Base-by-base conservation (phyloP, 2,797 vertebrate genomes). In the Sylvia borin region DNA sequence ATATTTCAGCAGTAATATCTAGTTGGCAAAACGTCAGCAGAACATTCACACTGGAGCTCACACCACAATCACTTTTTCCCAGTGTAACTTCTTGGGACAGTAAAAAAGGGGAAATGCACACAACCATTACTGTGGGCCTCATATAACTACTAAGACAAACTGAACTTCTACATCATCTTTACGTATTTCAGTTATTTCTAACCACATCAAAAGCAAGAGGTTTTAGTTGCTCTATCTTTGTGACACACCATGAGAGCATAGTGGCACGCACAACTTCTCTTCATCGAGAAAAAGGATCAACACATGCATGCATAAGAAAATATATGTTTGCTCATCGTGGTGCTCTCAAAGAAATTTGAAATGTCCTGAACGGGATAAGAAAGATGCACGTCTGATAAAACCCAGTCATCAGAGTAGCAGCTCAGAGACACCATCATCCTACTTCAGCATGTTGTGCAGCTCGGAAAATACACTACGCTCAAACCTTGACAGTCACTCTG, bases 381-480 rank as follows among this genome's bases (percentile, higher is more conserved):
- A 29, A 20, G 5, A 29, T 18, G 19, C 36, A 22, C 2, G 10
- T 24, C 6, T 20, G 27, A 15, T 8, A 54, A n/a, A 15, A 29
- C 13, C 15, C 16, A 16, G 12, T 12, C 3, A 4, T 25, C 3
- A 43, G 38, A n/a, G 8, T 4, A 50, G 22, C 34, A 16, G 34
- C 31, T 57, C 10, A 5, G 38, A 40, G 34, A 13, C 10, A 25
- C 8, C 16, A 29, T 16, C 5, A 31, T 25, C 43, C 6, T 9
- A 24, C 36, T 31, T 20, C 36, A 51, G 10, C 32, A 20, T 13
- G 20, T 16, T 11, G 4, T 10, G 20, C 20, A 65, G 16, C 13
- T n/a, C 6, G 3, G 27, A 38, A 72, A 8, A 54, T 5, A 4
- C 2, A 2, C 21, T 2, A 32, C 12, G 12, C 8, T 68, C 11